A percentile compares a stretch with the other conserved stretches of the same genome.
Evolutionary conservation across 2,797 vertebrate genomes (phyloP).

Genomic region (Holocentrus rufus): DNA sequence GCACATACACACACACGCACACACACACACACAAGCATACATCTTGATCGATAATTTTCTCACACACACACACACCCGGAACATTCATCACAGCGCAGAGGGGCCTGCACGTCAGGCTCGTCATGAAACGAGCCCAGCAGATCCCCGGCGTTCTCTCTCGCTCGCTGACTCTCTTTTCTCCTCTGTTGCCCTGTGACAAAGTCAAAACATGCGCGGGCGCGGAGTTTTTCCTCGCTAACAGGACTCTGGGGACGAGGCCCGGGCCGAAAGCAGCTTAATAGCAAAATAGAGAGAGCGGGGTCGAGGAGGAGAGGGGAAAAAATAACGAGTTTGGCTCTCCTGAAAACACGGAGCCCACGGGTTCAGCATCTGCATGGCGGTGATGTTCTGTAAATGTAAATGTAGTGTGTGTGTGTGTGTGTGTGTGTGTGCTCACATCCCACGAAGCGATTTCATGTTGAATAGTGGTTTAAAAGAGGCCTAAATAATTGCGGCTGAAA

Average conservation of each 20-base stretch:
- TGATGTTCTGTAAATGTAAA: constrained; percentile 7
- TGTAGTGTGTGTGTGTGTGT: no score
- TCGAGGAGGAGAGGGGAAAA: neutral
- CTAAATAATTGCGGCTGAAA: no score
- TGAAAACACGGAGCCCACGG: neutral
- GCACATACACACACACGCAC: constrained; percentile 2
- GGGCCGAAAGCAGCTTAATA: no score
- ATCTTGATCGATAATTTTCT: no score
- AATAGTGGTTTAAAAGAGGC: no score
- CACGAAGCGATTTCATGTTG: no score
- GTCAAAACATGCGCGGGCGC: neutral
- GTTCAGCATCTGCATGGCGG: neutral
- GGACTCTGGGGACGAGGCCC: neutral
- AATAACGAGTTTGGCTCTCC: neutral
- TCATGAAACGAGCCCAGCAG: neutral
- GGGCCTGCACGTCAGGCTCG: neutral
- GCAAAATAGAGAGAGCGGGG: no score
- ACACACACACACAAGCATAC: neutral
- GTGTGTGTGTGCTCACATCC: no score
- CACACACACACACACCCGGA: neutral
- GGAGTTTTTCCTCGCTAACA: neutral
- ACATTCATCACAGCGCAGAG: neutral
- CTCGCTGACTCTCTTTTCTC: no score
- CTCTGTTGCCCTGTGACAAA: constrained; percentile 1
- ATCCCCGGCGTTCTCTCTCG: no score